A percentile compares a stretch with the other conserved stretches of the same genome.
Conservation (phyloP, 2,888 invertebrate genomes). For the Folsomia manolachei region DNA sequence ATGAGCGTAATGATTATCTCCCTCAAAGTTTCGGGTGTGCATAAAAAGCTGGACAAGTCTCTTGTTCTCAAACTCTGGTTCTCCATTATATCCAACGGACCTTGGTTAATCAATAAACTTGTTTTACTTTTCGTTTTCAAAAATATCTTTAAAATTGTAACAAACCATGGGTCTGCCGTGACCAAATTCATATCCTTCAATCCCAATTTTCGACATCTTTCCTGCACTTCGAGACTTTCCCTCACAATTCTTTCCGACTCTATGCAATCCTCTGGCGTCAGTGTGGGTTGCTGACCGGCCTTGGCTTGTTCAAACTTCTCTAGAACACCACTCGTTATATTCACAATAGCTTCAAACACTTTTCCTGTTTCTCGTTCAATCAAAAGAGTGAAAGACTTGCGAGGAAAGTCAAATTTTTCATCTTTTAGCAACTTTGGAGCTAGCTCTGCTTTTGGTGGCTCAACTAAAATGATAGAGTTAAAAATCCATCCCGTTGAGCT, state of each 20-base stretch:
- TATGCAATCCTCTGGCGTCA: constrained; percentile 41
- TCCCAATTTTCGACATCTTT: constrained; percentile 33
- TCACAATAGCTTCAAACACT: constrained; percentile 38
- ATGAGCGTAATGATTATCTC: constrained; percentile 47
- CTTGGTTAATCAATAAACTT: no score
- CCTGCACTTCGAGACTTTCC: constrained; percentile 28
- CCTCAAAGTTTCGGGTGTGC: constrained; percentile 37
- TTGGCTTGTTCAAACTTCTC: constrained; percentile 30
- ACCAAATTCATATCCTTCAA: constrained; percentile 37
- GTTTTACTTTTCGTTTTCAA: no score
- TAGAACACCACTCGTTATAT: constrained; percentile 29
- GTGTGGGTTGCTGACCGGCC: constrained; percentile 36
- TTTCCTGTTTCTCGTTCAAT: constrained; percentile 33
- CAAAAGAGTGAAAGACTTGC: constrained; percentile 38
- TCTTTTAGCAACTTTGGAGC: constrained; percentile 27
- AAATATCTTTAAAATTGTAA: no score
- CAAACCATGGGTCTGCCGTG: constrained; percentile 47
- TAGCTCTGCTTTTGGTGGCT: constrained; percentile 34
- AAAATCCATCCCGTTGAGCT: constrained; percentile 38
- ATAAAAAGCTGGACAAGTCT: constrained; percentile 45
- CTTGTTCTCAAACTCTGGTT: constrained; percentile 37
- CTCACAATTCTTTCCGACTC: constrained; percentile 36
- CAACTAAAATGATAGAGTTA: constrained; percentile 39
- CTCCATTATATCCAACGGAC: constrained; percentile 44
- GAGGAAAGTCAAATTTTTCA: constrained; percentile 15